These are phyloP conservation scores for Drosophila meridionalis DNA, from an alignment of 2,888 invertebrate genomes.

Conservation along the genomic window DNA sequence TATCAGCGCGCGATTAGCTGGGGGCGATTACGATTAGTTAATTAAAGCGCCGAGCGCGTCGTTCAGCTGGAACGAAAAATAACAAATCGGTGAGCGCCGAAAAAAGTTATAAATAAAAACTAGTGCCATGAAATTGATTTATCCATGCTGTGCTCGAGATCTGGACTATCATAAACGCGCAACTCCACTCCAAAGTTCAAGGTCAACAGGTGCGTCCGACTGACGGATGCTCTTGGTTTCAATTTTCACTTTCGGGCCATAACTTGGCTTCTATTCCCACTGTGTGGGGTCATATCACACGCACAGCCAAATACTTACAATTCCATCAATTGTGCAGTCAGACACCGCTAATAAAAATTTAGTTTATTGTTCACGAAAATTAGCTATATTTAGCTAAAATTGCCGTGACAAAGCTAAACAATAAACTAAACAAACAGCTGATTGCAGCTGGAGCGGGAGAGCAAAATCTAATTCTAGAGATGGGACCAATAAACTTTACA, in stretches of 20 bases:
- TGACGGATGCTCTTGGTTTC: not conserved
- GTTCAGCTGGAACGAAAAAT: slow-evolving; percentile 5
- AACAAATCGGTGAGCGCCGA: not conserved
- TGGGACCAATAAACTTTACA: not conserved
- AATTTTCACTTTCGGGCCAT: not conserved
- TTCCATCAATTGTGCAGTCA: slow-evolving; percentile 1
- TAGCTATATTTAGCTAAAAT: slow-evolving; percentile 11
- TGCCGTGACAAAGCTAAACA: slow-evolving; percentile 10
- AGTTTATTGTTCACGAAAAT: slow-evolving; percentile 6
- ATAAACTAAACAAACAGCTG: slow-evolving; percentile 48
- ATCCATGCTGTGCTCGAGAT: slow-evolving; percentile 16
- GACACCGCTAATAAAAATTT: not conserved
- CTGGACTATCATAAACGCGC: not conserved
- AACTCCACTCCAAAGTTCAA: slow-evolving; percentile 55
- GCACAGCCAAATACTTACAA: slow-evolving; percentile 18
- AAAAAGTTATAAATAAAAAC: slow-evolving; percentile 18
- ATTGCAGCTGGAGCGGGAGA: slow-evolving; percentile 21
- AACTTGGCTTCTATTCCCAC: not conserved
- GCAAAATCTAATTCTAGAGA: slow-evolving; percentile 27
- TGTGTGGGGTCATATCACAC: not conserved
- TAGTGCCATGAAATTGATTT: slow-evolving; percentile 18
- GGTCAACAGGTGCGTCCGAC: slow-evolving; percentile 29
- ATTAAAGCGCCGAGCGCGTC: slow-evolving; percentile 2
- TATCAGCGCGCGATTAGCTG: slow-evolving; percentile 51
- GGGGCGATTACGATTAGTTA: slow-evolving; percentile 51